Percentiles rank a stretch among this genome's conserved stretches.
phyloP scores from a whole-genome alignment of 2,888 invertebrate species.

The Lasius platythorax region DNA sequence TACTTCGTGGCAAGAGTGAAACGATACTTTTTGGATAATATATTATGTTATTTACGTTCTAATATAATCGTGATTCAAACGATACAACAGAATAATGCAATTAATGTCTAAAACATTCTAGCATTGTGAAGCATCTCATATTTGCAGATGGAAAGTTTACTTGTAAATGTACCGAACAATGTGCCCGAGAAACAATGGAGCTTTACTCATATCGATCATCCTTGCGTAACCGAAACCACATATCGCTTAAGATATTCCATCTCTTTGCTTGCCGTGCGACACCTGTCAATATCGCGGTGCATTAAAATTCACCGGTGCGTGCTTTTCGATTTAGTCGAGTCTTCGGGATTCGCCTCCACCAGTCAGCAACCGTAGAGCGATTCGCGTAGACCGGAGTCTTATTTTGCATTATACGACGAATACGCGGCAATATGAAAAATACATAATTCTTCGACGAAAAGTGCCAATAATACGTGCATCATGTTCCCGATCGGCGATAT shows the following conservation, averaged over 20 bases:
- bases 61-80: background rate
- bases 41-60: background rate
- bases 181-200: conserved; percentile 27
- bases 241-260: conserved; percentile 39
- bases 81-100: background rate
- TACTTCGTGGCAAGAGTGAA: background rate
- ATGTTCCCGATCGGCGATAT: conserved; percentile 63
- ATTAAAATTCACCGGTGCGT: conserved; percentile 67
- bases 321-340: conserved; percentile 54
- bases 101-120: background rate
- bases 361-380: background rate
- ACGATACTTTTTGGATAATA: conserved; percentile 19
- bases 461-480: conserved; percentile 71
- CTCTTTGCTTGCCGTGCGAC: conserved; percentile 42
- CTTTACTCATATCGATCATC: conserved; percentile 25
- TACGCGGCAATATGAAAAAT: conserved; percentile 64
- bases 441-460: conserved; percentile 68
- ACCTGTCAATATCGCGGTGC: conserved; percentile 68
- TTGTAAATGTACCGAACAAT: conserved; percentile 3
- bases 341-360: background rate
- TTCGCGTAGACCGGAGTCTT: conserved; percentile 7
- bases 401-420: conserved; percentile 52
- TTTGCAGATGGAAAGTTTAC: background rate
- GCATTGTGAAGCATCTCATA: background rate
- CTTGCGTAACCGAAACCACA: conserved; percentile 38